Base-by-base conservation (phyloP, 1,140 invertebrate genomes). In the Ridgeia piscesae region DNA sequence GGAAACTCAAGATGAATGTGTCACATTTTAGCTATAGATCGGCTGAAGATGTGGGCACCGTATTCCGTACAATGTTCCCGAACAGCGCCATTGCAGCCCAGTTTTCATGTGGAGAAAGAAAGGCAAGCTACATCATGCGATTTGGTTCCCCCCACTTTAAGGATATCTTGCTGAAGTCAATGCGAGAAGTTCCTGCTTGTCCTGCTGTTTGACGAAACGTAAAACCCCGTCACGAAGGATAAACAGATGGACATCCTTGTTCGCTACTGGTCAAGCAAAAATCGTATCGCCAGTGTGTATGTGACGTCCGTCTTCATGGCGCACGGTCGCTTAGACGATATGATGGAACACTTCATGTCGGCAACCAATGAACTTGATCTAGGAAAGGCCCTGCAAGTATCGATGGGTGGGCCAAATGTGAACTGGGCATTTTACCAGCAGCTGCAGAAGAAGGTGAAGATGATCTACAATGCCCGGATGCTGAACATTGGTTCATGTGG, bases 91-190 rank as follows among this genome's bases (percentile, higher is more conserved):
- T n/a, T n/a, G n/a, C n/a, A n/a, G n/a, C n/a, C n/a, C n/a, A n/a
- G n/a, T n/a, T n/a, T n/a, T n/a, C n/a, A n/a, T n/a, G n/a, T n/a
- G n/a, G n/a, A n/a, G n/a, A n/a, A n/a, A n/a, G n/a, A n/a, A n/a
- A n/a, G n/a, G n/a, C n/a, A n/a, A n/a, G n/a, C n/a, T n/a, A n/a
- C n/a, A n/a, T n/a, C n/a, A n/a, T n/a, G n/a, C n/a, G 6, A 77
- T 92, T 92, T 94, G 94, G 2, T 94, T 92, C 89, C 17, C 89
- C 89, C 14, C n/a, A 90, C 35, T 90, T 90, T n/a, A 90, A 90
- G 35, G 11, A 42, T 11, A 42, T 42, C 4, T 14, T 14, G n/a
- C 14, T 90, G 11, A 42, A 42, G 89, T 90, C n/a, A n/a, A 2
- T 90, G 11, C 8, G 1, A 34, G 17, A 17, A 27, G 89, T 90